Evolutionary conservation across 64 coral and sea anemone species (phyloP), one percentile per base, ranked within the genome.

Genomic region (Stichodactyla mertensii): DNA sequence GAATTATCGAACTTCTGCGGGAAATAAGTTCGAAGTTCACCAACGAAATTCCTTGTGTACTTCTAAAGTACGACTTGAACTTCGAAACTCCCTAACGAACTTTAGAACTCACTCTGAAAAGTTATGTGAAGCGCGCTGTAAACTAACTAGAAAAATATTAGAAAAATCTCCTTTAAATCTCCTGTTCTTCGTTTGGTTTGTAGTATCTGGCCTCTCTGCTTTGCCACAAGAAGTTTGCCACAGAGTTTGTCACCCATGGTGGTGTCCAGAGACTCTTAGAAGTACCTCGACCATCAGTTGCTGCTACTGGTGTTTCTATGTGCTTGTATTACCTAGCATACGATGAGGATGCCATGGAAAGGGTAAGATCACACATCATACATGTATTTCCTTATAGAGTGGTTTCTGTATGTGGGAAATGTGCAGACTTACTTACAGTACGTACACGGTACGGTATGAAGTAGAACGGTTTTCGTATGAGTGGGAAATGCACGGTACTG

Each of bases 261-360:
- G 92, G 93, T 24, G 93, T 99, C 1, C 90, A 99, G 82, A 80
- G 91, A 55, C 79, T 99, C 23, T 51, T 99, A 3, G 93, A 99
- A 31, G 93, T 99, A 28, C 97, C 97, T 7, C 90, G 88, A 31
- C 93, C 97, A 19, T 95, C 97, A 45, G 91, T 95, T 0, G 93
- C 97, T 22, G 90, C 93, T 1, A 99, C 97, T 70, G 97, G 93
- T 22, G 93, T 94, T 13, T 99, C 97, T 1, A 95, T 94, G 93
- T 99, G 97, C 91, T 77, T 99, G 67, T 99, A 99, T 90, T 99
- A 99, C 36, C 77, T 99, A 53, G 97, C 97, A 51, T 99, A 99
- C 64, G 92, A 95, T 83, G 97, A 99, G 69, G 97, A 99, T 64
- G 97, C 97, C 52, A 92, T 99, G 89, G 97, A 99, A 74, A 95